phyloP scores from a whole-genome alignment of 2,113 vertebrate species.

The Martes martes region DNA sequence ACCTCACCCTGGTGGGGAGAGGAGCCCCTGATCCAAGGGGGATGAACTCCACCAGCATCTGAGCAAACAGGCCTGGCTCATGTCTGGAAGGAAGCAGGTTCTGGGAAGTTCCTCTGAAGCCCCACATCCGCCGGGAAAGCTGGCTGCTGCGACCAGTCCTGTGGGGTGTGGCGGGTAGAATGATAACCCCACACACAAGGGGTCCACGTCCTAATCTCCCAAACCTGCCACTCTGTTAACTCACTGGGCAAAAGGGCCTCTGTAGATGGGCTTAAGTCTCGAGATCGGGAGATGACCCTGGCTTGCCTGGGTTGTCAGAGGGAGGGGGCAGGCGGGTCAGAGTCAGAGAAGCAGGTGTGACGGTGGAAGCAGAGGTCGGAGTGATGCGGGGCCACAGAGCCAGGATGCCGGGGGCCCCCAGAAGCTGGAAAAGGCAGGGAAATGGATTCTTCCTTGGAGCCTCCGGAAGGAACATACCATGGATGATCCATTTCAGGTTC shows the following conservation, averaged over 20 bases:
- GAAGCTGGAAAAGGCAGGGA: not conserved
- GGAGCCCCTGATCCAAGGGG: too few relatives aligned
- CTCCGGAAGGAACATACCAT: not conserved
- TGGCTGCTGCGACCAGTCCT: not conserved
- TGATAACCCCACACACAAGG: not conserved
- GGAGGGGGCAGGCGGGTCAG: too few relatives aligned
- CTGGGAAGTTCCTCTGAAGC: not conserved
- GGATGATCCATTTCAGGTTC: not conserved
- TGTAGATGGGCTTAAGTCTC: not conserved
- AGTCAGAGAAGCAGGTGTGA: not conserved
- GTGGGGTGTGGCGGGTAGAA: not conserved
- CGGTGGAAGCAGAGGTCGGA: accelerated
- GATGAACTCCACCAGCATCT: accelerated
- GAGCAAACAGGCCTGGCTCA: not conserved
- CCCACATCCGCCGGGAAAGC: not conserved
- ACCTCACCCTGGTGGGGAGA: too few relatives aligned
- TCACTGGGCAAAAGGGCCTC: not conserved
- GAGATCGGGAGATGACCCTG: not conserved
- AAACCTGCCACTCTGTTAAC: not conserved
- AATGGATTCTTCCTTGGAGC: not conserved
- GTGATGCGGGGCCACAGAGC: accelerated
- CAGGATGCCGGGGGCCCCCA: not conserved
- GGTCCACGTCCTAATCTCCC: not conserved
- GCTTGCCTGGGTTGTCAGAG: not conserved
- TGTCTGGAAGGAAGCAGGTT: not conserved